These are phyloP conservation scores for Dioctria rufipes DNA, from an alignment of 2,888 invertebrate species.

Conservation along the genomic window DNA sequence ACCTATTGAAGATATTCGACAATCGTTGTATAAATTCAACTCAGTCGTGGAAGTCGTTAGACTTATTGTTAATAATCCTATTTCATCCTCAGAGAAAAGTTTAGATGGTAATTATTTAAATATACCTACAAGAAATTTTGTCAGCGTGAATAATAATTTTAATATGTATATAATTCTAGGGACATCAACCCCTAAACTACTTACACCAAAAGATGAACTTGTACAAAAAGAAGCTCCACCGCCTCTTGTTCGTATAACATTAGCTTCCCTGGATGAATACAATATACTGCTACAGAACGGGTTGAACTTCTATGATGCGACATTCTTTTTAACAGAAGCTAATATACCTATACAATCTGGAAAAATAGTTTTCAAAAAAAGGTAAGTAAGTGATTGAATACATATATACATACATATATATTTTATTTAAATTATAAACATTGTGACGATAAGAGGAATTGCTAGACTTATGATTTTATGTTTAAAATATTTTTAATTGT, in stretches of 20 bases:
- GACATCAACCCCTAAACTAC: slow-evolving; percentile 71
- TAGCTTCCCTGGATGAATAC: slow-evolving; percentile 83
- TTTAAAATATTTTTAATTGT: too few species aligned
- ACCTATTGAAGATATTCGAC: slow-evolving; percentile 87
- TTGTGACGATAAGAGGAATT: too few species aligned
- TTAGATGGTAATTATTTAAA: slow-evolving; percentile 63
- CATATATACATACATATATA: too few species aligned
- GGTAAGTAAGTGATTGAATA: slow-evolving; percentile 62
- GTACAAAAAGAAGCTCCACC: slow-evolving; percentile 75
- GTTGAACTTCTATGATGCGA: slow-evolving; percentile 89
- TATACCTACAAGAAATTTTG: not conserved
- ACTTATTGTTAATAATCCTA: slow-evolving; percentile 72
- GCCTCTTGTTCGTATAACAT: slow-evolving; percentile 80
- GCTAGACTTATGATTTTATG: too few species aligned
- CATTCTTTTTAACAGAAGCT: slow-evolving; percentile 88
- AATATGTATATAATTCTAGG: slow-evolving; percentile 65
- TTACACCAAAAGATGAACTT: slow-evolving; percentile 70
- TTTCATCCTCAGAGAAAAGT: slow-evolving; percentile 60
- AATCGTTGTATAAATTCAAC: slow-evolving; percentile 84
- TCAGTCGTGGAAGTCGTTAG: slow-evolving; percentile 87
- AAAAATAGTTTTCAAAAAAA: slow-evolving; percentile 73
- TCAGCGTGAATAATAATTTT: not conserved
- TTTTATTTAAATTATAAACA: too few species aligned
- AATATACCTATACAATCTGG: slow-evolving; percentile 78
- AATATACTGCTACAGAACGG: slow-evolving; percentile 87